These are phyloP conservation scores for Agonopterix arenella DNA, from an alignment of 2,888 invertebrate genomes.

Conservation along the genomic window DNA sequence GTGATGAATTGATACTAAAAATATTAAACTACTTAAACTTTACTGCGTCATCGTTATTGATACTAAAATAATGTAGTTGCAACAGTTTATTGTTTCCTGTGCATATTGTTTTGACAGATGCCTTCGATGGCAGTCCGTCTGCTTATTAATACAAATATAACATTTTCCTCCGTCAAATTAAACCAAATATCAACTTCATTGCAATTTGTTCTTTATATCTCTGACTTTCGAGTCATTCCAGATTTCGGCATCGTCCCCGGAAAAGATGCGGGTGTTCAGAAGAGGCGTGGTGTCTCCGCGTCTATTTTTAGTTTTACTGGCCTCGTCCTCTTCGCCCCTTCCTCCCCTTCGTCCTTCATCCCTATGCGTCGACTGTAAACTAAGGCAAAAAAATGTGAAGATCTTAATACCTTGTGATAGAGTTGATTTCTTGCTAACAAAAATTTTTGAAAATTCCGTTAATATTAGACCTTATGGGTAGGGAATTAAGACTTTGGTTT, in stretches of 20 bases:
- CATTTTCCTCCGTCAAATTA: slow-evolving; percentile 1
- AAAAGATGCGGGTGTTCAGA: neutral
- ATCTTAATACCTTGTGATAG: no score
- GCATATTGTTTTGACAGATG: slow-evolving; percentile 65
- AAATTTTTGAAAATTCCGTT: no score
- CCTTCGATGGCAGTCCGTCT: slow-evolving; percentile 19
- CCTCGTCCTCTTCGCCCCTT: slow-evolving; percentile 50
- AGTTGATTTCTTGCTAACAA: no score
- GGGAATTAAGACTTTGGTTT: no score
- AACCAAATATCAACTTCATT: neutral
- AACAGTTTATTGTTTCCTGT: slow-evolving; percentile 59
- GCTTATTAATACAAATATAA: slow-evolving; percentile 1
- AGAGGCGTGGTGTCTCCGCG: slow-evolving; percentile 38
- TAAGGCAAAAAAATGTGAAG: no score
- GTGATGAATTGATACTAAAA: no score
- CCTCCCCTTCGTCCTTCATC: slow-evolving; percentile 32
- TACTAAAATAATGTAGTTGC: slow-evolving; percentile 29
- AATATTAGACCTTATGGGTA: no score
- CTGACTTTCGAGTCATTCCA: no score
- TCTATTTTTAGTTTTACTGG: slow-evolving; percentile 72
- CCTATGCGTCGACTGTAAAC: slow-evolving; percentile 3
- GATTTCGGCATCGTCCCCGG: neutral
- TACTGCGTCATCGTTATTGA: no score
- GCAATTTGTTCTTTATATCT: neutral
- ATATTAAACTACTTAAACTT: no score